Evolutionary conservation across 2,113 vertebrate genomes (phyloP), one percentile per base, ranked within the genome.

Genomic region (Malurus elegans): DNA sequence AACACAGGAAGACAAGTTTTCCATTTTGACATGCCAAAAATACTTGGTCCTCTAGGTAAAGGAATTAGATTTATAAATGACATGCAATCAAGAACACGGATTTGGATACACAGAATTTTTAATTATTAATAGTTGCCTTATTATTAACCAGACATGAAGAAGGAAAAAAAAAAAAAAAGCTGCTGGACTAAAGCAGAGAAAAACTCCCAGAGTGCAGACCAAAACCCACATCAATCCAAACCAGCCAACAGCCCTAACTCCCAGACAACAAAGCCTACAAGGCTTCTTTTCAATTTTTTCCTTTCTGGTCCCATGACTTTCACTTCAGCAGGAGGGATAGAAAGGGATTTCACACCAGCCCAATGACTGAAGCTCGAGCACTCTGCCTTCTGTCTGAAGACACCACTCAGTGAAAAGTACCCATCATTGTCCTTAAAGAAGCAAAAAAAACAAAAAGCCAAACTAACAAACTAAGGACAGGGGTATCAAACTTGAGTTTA

Each of bases 361-460:
- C 45, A 45, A n/a, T 0, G 0, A 29, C 48, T 12, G n/a, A 45
- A 92, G 67, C 15, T 73, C 0, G 0, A 28, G 25, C 8, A 12
- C 9, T 40, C 17, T 72, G 53, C 71, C 71, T 88, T 65, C 53
- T 40, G 31, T 16, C 34, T 70, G 72, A 78, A 92, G n/a, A 57
- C 53, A 32, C 10, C 16, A 42, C 60, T 62, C 42, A n/a, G 70
- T 32, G 25, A 54, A 45, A 92, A 82, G 12, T 18, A 17, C 25
- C 31, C 29, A 45, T 11, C 7, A 6, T 6, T 79, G 31, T 42
- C 34, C 56, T 62, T 42, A 45, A 47, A 75, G 19, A 66, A 50
- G 12, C 50, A 12, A 16, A 38, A 44, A 48, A 18, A 56, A 36
- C 10, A 23, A 40, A 6, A 0, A 8, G 4, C 1, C 2, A 70